Evolutionary conservation across 2,113 vertebrate species (phyloP).

Genomic region (Kobus ellipsiprymnus): DNA sequence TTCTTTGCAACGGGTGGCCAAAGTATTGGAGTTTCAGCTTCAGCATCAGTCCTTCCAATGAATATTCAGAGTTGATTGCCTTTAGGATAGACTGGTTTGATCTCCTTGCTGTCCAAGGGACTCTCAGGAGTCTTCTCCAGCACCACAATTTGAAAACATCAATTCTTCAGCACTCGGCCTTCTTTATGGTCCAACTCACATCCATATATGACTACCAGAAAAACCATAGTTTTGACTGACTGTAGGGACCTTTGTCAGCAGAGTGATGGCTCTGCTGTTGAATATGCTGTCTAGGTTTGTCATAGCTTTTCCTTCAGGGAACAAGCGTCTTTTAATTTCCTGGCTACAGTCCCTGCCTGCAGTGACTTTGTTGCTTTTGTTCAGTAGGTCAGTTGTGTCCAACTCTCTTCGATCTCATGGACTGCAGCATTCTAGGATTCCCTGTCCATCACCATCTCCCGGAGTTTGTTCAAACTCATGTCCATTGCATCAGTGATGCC

Average conservation of each 20-base stretch:
- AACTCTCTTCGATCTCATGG: not conserved
- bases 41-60: not conserved
- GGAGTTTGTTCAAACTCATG: fast-evolving
- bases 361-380: not conserved
- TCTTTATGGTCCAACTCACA: not conserved
- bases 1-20: not conserved
- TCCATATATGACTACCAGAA: not conserved
- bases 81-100: not conserved
- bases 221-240: not conserved
- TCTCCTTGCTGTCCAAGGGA: not conserved
- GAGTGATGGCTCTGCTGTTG: not conserved
- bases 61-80: not conserved
- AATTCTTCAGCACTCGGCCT: not conserved
- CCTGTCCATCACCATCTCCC: not conserved
- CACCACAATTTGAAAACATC: not conserved
- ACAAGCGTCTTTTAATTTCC: not conserved
- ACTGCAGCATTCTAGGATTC: not conserved
- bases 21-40: not conserved
- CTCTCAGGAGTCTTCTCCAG: not conserved
- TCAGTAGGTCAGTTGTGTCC: not conserved
- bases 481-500: not conserved
- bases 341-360: fast-evolving
- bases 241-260: not conserved
- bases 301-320: not conserved
- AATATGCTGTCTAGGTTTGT: not conserved